phyloP scores from a whole-genome alignment of 53 echinoderm and acorn worm species.

The Zoroaster sp. region DNA sequence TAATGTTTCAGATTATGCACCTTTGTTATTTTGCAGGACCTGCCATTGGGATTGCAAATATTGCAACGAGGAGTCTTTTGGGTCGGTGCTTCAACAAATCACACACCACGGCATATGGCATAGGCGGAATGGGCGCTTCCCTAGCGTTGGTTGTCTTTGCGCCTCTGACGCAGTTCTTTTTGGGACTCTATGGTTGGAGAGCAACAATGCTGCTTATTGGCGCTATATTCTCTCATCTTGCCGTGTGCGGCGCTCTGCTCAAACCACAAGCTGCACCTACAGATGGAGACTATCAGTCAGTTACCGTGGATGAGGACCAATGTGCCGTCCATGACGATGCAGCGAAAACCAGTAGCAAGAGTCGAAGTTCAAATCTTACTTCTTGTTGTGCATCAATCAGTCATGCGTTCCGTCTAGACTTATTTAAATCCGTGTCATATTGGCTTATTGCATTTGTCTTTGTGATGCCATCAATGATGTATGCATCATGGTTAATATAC shows the following conservation, averaged over 20 bases:
- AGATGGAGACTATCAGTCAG: too few species aligned
- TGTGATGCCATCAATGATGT: not conserved
- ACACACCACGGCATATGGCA: not conserved
- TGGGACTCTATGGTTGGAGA: not conserved
- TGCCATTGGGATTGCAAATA: not conserved
- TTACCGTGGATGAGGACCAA: too few species aligned
- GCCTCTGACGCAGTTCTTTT: not conserved
- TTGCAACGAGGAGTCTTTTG: not conserved
- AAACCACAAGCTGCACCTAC: too few species aligned
- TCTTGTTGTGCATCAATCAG: not conserved
- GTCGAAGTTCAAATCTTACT: not conserved
- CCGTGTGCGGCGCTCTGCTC: not conserved
- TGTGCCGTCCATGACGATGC: not conserved
- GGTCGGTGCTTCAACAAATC: not conserved
- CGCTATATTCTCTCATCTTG: not conserved
- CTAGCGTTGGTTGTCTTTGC: not conserved
- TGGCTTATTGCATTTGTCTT: not conserved
- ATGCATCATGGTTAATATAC: not conserved
- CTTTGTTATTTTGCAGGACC: too few species aligned
- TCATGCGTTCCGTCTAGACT: not conserved
- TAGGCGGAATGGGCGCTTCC: not conserved
- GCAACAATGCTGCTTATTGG: not conserved
- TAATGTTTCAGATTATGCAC: too few species aligned
- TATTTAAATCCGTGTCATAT: not conserved
- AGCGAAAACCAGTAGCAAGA: not conserved